A percentile compares a stretch with the other conserved stretches of the same genome.
Evolutionary conservation across 2,888 invertebrate species (phyloP).

Genomic region (Aquatica leii): DNA sequence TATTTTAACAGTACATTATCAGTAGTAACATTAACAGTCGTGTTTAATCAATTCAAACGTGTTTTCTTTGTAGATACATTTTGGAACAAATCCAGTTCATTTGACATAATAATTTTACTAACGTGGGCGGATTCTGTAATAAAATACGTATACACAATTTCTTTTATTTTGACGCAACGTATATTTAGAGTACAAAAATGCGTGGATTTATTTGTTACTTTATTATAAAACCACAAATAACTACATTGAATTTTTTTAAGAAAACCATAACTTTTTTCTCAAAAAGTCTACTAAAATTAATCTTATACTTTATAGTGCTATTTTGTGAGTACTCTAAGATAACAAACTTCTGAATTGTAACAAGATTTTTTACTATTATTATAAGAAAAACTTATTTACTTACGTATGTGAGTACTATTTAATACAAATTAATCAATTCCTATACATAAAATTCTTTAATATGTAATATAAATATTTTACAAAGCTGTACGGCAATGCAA

Average conservation of each 20-base stretch:
- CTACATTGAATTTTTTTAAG: slow-evolving; percentile 29
- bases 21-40: slow-evolving; percentile 40
- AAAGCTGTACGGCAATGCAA: too few species aligned
- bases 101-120: slow-evolving; percentile 36
- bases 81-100: slow-evolving; percentile 39
- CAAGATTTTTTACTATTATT: slow-evolving; percentile 15
- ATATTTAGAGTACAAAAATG: slow-evolving; percentile 14
- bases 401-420: too few species aligned
- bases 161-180: slow-evolving; percentile 31
- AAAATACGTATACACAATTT: slow-evolving; percentile 29
- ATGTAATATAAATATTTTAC: too few species aligned
- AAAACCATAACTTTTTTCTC: slow-evolving; percentile 23
- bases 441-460: too few species aligned
- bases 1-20: slow-evolving; percentile 45
- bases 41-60: slow-evolving; percentile 44
- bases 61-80: slow-evolving; percentile 39
- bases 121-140: slow-evolving; percentile 30
- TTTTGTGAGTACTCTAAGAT: slow-evolving; percentile 9
- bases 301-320: slow-evolving; percentile 17
- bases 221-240: slow-evolving; percentile 25
- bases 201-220: slow-evolving; percentile 24
- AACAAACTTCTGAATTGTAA: slow-evolving; percentile 18
- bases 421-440: too few species aligned
- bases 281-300: slow-evolving; percentile 24
- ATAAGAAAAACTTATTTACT: too few species aligned